Percentiles rank a stretch among this genome's conserved stretches.
phyloP scores from a whole-genome alignment of 2,113 vertebrate species.

The Takifugu bimaculatus region DNA sequence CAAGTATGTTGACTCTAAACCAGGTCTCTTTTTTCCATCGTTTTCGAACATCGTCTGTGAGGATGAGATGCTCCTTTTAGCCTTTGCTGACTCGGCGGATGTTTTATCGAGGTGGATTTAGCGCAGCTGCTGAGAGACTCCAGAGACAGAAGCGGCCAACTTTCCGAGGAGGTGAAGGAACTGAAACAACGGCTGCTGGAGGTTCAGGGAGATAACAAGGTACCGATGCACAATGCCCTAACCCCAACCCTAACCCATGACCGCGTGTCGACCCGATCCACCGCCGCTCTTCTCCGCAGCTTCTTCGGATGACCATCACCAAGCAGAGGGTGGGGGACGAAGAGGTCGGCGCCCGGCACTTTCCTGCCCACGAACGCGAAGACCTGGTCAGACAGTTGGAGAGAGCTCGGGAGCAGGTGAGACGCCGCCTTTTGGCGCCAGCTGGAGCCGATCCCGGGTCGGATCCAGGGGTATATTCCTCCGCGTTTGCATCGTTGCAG shows the following conservation, averaged over 20 bases:
- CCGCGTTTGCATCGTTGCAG: constrained; percentile 40
- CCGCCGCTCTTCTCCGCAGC: constrained; percentile 65
- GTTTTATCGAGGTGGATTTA: constrained; percentile 83
- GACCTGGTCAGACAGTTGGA: constrained; percentile 90
- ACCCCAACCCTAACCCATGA: no score
- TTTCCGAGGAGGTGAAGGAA: constrained; percentile 90
- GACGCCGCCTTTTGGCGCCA: background rate
- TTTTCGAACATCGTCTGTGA: background rate
- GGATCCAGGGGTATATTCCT: background rate
- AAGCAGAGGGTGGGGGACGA: constrained; percentile 94
- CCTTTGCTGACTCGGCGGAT: background rate
- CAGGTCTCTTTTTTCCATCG: background rate
- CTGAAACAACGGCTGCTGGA: constrained; percentile 89
- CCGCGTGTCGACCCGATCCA: background rate
- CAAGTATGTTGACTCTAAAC: constrained; percentile 78
- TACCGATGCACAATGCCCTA: constrained; percentile 28
- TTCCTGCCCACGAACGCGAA: constrained; percentile 91
- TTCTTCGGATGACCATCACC: constrained; percentile 96
- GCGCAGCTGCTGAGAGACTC: constrained; percentile 87
- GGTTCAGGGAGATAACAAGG: constrained; percentile 97
- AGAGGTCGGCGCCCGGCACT: constrained; percentile 89
- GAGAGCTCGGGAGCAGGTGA: constrained; percentile 86
- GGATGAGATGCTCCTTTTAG: background rate
- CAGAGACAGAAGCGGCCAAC: constrained; percentile 82
- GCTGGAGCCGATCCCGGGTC: no score